phyloP scores from a whole-genome alignment of 2,113 vertebrate genomes.

The Aegypius monachus region DNA sequence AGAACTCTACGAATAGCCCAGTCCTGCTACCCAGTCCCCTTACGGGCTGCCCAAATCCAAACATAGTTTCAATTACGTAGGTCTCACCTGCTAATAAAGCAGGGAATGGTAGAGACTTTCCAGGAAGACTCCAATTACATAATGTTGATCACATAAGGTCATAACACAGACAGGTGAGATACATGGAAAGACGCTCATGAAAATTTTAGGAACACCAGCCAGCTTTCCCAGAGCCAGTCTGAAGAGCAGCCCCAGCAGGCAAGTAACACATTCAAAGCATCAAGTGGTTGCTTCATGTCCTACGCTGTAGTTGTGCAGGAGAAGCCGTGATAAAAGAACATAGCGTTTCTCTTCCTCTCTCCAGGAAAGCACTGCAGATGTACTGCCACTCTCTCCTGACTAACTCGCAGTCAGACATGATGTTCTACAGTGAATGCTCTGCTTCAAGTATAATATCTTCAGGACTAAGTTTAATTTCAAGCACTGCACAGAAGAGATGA shows the following conservation, averaged over 20 bases:
- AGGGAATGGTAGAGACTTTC: neutral
- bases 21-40: neutral
- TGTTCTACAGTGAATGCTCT: neutral
- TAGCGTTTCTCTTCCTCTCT: neutral
- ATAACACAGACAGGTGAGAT: neutral
- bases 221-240: neutral
- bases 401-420: neutral
- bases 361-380: neutral
- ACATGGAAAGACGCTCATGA: neutral
- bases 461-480: neutral
- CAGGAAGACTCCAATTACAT: fast-evolving
- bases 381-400: neutral
- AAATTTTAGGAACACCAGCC: neutral
- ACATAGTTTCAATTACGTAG: neutral
- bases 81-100: neutral
- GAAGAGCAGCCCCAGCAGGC: neutral
- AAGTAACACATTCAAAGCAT: neutral
- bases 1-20: neutral
- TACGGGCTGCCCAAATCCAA: neutral
- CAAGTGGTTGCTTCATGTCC: neutral
- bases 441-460: neutral
- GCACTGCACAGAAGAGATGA: neutral
- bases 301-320: neutral
- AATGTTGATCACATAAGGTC: neutral
- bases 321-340: neutral